Base-by-base conservation (phyloP, 2,888 invertebrate species). In the Tachina grossa region DNA sequence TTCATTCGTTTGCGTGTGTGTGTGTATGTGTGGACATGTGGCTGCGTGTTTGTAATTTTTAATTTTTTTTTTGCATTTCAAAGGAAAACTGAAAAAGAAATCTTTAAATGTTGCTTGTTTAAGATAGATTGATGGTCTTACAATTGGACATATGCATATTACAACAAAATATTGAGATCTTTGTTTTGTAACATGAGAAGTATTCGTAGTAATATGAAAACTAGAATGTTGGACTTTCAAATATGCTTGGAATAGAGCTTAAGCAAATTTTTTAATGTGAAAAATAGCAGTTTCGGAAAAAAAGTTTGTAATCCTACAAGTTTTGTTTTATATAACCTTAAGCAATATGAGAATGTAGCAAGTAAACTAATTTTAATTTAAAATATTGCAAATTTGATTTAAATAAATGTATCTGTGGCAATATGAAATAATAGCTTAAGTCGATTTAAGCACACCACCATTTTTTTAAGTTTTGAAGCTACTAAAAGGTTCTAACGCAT, bases 101-200 rank as follows among this genome's bases (percentile, higher is more conserved):
- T 80, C 83, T 83, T 79, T 74, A 72, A 85, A 85, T 83, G 85
- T 74, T 83, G 68, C 85, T 83, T 85, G 85, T 85, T 85, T 39
- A 76, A 85, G 83, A 80, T 83, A 83, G 85, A 85, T 85, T 85
- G 85, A 85, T 85, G 85, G 83, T 72, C 85, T 83, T 83, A 74
- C 83, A 85, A 85, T 83, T 85, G 83, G 83, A 85, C 85, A 83
- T 85, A 85, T 85, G 85, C 85, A 85, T 85, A 85, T 85, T 85
- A 85, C 82, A 79, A 71, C 71, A 57, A 74, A 77, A 82, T 83
- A 78, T 78, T 79, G 75, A 79, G 78, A 83, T 85, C 71, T 82
- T 74, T 77, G 72, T 85, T 82, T 55, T 85, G 49, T 13, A 63
- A 53, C 10, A 47, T 31, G 66, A 81, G 81, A 82, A 75, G 75